Base-by-base conservation (phyloP, 2,113 vertebrate genomes). In the Dipodomys stephensi region DNA sequence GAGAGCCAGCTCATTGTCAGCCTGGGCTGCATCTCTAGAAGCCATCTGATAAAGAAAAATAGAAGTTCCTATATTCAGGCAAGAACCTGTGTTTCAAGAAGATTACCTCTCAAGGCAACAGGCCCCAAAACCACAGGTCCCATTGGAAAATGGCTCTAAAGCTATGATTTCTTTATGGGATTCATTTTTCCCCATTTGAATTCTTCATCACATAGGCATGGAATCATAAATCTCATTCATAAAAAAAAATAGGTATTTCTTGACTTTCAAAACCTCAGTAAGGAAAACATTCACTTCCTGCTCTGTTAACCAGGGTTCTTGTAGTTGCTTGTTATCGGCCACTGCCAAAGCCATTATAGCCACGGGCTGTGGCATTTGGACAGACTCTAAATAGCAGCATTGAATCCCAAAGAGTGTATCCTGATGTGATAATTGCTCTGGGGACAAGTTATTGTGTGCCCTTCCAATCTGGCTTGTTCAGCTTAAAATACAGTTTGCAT, bases 251-350 rank as follows among this genome's bases (percentile, higher is more conserved):
- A 88, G 85, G 86, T 95, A 85, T 87, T 95, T 92, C 88, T 96
- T n/a, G 27, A 92, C 88, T 95, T 88, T 83, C 49, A 92, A 91
- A 92, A 88, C 64, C 76, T 76, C 60, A 60, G 74, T 91, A 94
- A 46, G 12, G 90, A 96, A 96, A 96, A 94, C 72, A 96, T 91
- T 88, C 83, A 93, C 94, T 97, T 96, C 95, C 93, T 96, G 90
- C 64, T 94, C 82, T 7, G 79, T 96, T 90, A 96, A 96, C 94
- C 82, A 84, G 83, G 77, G 46, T 88, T 87, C 88, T 87, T 28
- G 13, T 83, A 83, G 67, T 94, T 65, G 72, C 83, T 62, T 32
- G 87, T 67, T 80, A 82, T 77, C 79, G 39, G 57, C 74, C 78
- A 67, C 93, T 96, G 94, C 90, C 96, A 96, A 96, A 96, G 88